Evolutionary conservation across 2,797 vertebrate genomes (phyloP).

Genomic region (Loriculus beryllinus): DNA sequence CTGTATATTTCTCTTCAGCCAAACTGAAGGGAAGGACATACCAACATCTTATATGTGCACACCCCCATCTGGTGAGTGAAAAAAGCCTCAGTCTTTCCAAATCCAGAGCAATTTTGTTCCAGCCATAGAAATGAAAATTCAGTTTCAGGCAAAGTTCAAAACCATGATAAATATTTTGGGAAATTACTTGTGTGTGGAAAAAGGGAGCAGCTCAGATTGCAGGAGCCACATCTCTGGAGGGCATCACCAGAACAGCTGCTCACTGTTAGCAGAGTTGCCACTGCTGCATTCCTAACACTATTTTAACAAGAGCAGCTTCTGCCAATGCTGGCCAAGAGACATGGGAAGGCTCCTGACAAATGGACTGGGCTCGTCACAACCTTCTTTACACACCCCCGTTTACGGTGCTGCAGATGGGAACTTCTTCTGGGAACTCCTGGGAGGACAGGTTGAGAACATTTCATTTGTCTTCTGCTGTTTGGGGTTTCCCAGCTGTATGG

Average conservation of each 20-base stretch:
- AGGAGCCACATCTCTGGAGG: neutral
- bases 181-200: slow-evolving; percentile 1
- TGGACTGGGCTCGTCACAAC: neutral
- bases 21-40: neutral
- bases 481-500: neutral
- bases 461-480: neutral
- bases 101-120: neutral
- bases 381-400: neutral
- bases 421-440: neutral
- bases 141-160: slow-evolving; percentile 28
- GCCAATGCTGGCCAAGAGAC: neutral
- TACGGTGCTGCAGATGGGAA: neutral
- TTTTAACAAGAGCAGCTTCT: neutral
- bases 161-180: slow-evolving; percentile 14
- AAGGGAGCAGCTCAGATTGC: slow-evolving; percentile 42
- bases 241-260: slow-evolving; percentile 34
- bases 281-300: neutral
- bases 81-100: neutral
- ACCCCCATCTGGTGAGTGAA: neutral
- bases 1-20: neutral
- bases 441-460: neutral
- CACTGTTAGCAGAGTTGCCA: neutral
- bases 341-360: accelerated
- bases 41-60: neutral
- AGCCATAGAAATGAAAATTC: slow-evolving; percentile 5